These are phyloP conservation scores for Ostrea denselamellosa DNA, from an alignment of 1,140 invertebrate genomes.

Conservation along the genomic window DNA sequence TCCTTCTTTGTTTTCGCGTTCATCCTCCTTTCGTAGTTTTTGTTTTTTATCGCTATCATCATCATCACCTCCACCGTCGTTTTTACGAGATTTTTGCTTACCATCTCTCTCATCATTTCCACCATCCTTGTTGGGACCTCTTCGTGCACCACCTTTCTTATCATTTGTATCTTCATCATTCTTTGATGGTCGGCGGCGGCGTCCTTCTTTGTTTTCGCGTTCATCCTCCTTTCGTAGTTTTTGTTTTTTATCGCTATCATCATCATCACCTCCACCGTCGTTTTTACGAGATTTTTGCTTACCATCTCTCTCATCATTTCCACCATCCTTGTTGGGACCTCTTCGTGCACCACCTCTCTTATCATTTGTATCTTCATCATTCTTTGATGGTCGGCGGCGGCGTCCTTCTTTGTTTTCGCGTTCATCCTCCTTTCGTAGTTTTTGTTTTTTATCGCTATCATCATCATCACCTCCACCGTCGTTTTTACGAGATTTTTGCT, in stretches of 20 bases:
- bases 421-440: background rate
- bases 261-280: no score
- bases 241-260: background rate
- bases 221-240: background rate
- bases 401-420: background rate
- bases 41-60: background rate
- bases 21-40: background rate
- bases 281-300: no score
- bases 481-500: no score
- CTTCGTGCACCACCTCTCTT: background rate
- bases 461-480: no score
- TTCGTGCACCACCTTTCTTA: background rate
- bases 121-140: background rate
- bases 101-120: no score
- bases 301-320: no score
- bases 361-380: background rate
- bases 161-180: background rate
- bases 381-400: background rate
- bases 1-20: background rate
- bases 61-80: no score
- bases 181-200: background rate
- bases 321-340: background rate
- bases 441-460: background rate
- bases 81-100: no score
- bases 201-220: background rate